phyloP scores from a whole-genome alignment of 2,113 vertebrate genomes.

The Pterophyllum scalare region DNA sequence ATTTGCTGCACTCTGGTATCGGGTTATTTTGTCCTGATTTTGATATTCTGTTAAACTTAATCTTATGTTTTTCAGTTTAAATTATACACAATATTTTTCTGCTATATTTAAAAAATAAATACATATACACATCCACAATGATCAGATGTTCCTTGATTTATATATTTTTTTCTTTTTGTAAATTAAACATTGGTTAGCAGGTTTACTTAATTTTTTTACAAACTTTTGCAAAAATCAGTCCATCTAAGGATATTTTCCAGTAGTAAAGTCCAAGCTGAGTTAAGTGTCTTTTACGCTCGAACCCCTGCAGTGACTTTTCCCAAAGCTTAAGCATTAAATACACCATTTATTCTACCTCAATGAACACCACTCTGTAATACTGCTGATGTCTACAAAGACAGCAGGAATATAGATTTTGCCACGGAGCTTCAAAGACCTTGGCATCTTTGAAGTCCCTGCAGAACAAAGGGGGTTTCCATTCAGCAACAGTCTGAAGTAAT shows the following conservation, averaged over 20 bases:
- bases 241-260: constrained; percentile 3
- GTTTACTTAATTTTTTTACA: background rate
- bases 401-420: constrained; percentile 12
- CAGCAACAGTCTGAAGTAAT: constrained; percentile 9
- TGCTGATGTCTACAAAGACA: constrained; percentile 22
- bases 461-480: constrained; percentile 4
- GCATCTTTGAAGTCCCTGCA: constrained; percentile 11
- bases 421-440: background rate
- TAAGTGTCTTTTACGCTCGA: constrained; percentile 21
- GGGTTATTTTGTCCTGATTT: background rate
- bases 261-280: constrained; percentile 7
- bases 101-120: background rate
- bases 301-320: constrained; percentile 28
- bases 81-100: background rate
- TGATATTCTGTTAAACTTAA: background rate
- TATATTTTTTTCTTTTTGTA: background rate
- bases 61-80: background rate
- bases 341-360: constrained; percentile 6
- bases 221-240: background rate
- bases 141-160: background rate
- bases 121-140: background rate
- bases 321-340: constrained; percentile 26
- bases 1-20: constrained; percentile 1
- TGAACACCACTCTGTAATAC: background rate
- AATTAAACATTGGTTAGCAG: background rate